Evolutionary conservation across 2,113 vertebrate genomes (phyloP).

Genomic region (Protobothrops mucrosquamatus): DNA sequence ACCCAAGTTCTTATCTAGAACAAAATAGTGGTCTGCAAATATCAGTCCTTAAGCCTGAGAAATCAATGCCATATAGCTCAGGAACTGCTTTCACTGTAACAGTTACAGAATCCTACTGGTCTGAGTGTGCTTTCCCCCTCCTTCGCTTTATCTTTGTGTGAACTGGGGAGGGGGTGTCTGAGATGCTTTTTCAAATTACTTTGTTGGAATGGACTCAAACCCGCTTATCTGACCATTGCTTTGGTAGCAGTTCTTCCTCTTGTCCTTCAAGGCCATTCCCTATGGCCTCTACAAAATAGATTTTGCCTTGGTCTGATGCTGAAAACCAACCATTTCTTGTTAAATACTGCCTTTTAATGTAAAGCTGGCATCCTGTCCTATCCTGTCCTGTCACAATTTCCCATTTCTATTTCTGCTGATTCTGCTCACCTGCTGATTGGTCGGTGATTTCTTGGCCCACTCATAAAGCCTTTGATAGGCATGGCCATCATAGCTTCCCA

Average conservation of each 20-base stretch:
- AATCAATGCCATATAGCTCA: not conserved
- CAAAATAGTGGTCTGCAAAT: not conserved
- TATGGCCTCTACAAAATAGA: not conserved
- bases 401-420: too few relatives aligned
- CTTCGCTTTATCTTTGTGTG: not conserved
- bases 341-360: not conserved
- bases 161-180: not conserved
- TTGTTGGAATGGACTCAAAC: not conserved
- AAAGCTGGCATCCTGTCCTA: not conserved
- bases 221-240: not conserved
- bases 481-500: conserved; percentile 73
- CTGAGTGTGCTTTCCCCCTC: not conserved
- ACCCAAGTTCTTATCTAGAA: not conserved
- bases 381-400: too few relatives aligned
- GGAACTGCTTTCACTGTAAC: not conserved
- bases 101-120: not conserved
- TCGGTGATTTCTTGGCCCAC: conserved; percentile 72
- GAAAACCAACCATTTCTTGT: not conserved
- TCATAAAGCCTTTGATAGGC: conserved; percentile 74
- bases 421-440: conserved; percentile 69
- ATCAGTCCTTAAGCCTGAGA: not conserved
- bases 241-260: not conserved
- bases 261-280: not conserved
- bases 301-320: too few relatives aligned
- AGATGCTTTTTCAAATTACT: not conserved